Base-by-base conservation (phyloP, 2,113 vertebrate species). In the Fulica atra region DNA sequence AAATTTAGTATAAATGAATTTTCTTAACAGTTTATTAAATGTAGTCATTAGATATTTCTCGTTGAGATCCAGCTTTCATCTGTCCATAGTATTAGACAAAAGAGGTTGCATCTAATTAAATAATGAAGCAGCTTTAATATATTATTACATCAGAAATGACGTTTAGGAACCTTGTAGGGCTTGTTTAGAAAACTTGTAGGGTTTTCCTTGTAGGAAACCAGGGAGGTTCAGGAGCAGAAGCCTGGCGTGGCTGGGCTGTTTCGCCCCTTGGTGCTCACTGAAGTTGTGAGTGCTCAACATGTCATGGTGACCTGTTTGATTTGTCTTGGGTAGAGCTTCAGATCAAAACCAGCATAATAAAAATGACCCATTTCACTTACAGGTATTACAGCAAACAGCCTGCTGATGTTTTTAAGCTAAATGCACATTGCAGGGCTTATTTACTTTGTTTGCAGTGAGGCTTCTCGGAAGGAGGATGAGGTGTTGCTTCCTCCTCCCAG, bases 21-120 rank as follows among this genome's bases (percentile, higher is more conserved):
- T 96, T 96, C 81, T 81, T 54, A 94, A 81, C 50, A 76, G 92
- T 92, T 92, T 90, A 92, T 94, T 95, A 93, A 94, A 89, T 77
- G 81, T 64, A 73, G 89, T 61, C 66, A 85, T 97, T 95, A 92
- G 92, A 79, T 93, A 76, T 64, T 94, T 89, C 72, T 92, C 0
- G 0, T 36, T 65, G 78, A 88, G 48, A 42, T 86, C 56, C 21
- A 6, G 61, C 70, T 86, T 92, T 81, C 93, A 61, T 93, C 77
- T 89, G 72, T 33, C 71, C n/a, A 2, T 36, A 13, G 28, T n/a
- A 74, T 80, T 93, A 18, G 14, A 44, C 44, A 69, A 69, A 91
- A 87, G 63, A 81, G 31, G 48, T 89, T 81, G 40, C 51, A 93
- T 71, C 81, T 95, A 88, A 95, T 82, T 84, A 63, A 91, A 83